phyloP scores from a whole-genome alignment of 2,888 invertebrate species.

The Apomyelois bistriatella region DNA sequence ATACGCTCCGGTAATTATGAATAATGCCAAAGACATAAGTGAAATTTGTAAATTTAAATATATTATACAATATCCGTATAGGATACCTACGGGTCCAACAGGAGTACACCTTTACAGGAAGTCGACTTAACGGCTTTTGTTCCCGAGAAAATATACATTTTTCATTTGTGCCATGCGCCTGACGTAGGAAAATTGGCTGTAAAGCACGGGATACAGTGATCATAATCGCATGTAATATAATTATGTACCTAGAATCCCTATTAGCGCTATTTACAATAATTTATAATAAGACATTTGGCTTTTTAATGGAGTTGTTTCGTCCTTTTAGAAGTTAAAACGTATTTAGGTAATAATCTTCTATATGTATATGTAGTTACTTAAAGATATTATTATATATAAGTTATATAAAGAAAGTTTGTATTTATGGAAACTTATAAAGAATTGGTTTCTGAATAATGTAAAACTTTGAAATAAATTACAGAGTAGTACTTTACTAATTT shows the following conservation, averaged over 20 bases:
- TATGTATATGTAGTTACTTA: no score
- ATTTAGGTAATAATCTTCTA: no score
- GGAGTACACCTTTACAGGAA: conserved; percentile 39
- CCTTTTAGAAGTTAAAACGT: neutral
- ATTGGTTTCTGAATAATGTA: no score
- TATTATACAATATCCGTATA: no score
- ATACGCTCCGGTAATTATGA: no score
- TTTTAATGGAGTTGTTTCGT: conserved; percentile 14
- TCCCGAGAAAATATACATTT: conserved; percentile 64
- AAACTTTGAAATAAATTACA: no score
- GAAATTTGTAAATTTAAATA: no score
- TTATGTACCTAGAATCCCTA: conserved; percentile 45
- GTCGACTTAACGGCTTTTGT: conserved; percentile 65
- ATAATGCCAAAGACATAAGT: no score
- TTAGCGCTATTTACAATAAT: conserved; percentile 43
- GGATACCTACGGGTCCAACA: neutral
- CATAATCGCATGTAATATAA: conserved; percentile 51
- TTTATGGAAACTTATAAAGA: no score
- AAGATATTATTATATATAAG: no score
- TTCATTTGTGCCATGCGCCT: conserved; percentile 43
- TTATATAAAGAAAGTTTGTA: no score
- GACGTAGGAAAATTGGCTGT: conserved; percentile 59
- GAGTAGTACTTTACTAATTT: no score
- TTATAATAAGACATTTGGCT: conserved; percentile 35
- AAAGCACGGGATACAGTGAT: conserved; percentile 40